phyloP scores from a whole-genome alignment of 2,888 invertebrate genomes.

The Auanema freiburgensis region DNA sequence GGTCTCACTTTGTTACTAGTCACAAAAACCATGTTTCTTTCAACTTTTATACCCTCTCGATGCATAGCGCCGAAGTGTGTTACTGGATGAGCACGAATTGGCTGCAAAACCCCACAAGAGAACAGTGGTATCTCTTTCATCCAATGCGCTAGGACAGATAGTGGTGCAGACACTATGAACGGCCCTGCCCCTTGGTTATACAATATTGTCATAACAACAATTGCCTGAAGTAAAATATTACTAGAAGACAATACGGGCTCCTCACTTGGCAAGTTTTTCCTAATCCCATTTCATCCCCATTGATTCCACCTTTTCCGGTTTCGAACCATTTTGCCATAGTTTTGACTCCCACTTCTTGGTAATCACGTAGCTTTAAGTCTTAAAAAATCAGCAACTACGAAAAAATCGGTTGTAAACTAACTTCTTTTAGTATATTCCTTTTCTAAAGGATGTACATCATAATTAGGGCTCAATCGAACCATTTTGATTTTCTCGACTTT shows the following conservation, averaged over 20 bases:
- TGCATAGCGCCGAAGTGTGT: conserved; percentile 7
- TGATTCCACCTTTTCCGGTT: conserved; percentile 14
- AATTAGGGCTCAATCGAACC: no score
- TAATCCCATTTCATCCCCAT: conserved; percentile 19
- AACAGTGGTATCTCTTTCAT: conserved; percentile 12
- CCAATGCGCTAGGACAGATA: conserved; percentile 18
- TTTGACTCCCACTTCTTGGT: conserved; percentile 11
- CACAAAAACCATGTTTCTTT: conserved; percentile 16
- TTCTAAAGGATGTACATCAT: no score
- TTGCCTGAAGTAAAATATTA: conserved; percentile 3
- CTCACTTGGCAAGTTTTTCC: conserved; percentile 20
- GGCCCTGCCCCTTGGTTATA: conserved; percentile 6
- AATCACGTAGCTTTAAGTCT: conserved; percentile 11
- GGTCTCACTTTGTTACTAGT: conserved; percentile 23
- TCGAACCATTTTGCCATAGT: conserved; percentile 12
- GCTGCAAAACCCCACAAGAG: conserved; percentile 14
- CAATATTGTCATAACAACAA: conserved; percentile 5
- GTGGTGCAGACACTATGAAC: conserved; percentile 13
- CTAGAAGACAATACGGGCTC: not conserved
- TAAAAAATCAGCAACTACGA: not conserved
- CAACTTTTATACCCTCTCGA: not conserved
- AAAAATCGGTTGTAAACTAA: no score
- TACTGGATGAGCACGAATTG: conserved; percentile 16
- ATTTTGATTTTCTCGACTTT: no score
- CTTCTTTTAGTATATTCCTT: no score